Conservation (phyloP, 1,140 invertebrate genomes). For the Caenorhabditis latens region DNA sequence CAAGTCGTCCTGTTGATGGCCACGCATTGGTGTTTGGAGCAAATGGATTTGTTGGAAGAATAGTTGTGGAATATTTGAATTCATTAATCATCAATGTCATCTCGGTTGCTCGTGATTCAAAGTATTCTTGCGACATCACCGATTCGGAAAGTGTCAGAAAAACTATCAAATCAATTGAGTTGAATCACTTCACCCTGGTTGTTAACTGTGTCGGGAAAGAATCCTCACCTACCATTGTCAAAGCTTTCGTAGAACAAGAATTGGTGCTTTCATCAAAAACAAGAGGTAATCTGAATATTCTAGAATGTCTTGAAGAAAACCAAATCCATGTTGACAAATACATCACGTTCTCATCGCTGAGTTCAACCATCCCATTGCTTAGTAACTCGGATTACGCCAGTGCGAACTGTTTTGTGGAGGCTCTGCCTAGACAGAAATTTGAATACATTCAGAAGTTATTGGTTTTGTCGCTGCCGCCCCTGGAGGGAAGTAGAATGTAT, state of each 20-base stretch:
- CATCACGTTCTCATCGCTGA: conserved; percentile 69
- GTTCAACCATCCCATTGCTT: conserved; percentile 62
- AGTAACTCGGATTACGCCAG: conserved; percentile 66
- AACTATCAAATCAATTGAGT: not conserved
- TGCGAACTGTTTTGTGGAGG: conserved; percentile 70
- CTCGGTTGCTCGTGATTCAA: not conserved
- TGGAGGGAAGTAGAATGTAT: conserved; percentile 48
- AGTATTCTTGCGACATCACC: not conserved
- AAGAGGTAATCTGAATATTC: conserved; percentile 58
- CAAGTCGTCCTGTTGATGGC: not conserved
- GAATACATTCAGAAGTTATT: conserved; percentile 58
- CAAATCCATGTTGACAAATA: conserved; percentile 60
- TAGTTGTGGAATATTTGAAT: not conserved
- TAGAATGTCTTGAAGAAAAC: conserved; percentile 53
- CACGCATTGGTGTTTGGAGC: conserved; percentile 53
- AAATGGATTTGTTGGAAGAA: conserved; percentile 47
- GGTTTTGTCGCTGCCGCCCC: conserved; percentile 67
- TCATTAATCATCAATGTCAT: not conserved
- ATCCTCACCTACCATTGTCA: not conserved
- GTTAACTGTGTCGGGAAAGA: conserved; percentile 55
- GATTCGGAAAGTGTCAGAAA: not conserved
- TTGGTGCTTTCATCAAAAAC: conserved; percentile 58
- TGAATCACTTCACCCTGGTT: conserved; percentile 6
- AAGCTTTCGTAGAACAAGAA: not conserved
- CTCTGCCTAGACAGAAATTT: conserved; percentile 44